phyloP scores from a whole-genome alignment of 2,797 vertebrate species.

The Lindbergichthys nudifrons region DNA sequence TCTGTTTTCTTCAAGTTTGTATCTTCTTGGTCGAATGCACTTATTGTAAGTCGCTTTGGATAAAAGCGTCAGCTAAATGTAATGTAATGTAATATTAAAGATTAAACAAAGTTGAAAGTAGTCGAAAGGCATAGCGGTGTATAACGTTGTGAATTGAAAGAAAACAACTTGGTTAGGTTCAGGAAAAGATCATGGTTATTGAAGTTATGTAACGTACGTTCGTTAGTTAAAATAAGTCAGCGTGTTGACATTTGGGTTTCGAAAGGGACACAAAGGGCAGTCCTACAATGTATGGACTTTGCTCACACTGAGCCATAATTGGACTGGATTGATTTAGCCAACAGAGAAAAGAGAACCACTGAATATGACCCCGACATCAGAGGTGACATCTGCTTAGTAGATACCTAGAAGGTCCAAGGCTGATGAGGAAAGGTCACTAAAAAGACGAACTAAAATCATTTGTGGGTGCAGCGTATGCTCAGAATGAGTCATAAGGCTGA shows the following conservation, averaged over 20 bases:
- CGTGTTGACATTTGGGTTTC: no score
- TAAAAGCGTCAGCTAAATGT: no score
- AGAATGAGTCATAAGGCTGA: constrained; percentile 33
- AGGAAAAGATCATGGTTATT: no score
- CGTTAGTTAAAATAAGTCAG: no score
- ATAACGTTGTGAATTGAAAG: no score
- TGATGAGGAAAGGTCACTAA: constrained; percentile 57
- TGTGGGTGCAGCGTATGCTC: constrained; percentile 17
- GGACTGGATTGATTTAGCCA: constrained; percentile 10
- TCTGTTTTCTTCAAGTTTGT: no score
- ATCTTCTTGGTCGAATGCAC: no score
- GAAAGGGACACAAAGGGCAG: no score
- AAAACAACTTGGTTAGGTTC: no score
- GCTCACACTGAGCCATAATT: constrained; percentile 4
- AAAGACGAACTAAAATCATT: constrained; percentile 49
- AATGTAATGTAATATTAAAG: no score
- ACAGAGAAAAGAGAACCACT: constrained; percentile 4
- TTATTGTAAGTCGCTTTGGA: no score
- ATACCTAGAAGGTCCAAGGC: constrained; percentile 10
- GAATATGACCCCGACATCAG: not conserved
- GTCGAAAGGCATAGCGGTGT: not conserved
- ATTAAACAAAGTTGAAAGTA: not conserved
- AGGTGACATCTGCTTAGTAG: constrained; percentile 28
- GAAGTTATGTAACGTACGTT: no score
- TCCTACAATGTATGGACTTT: not conserved